Evolutionary conservation across 2,797 vertebrate species (phyloP), one percentile per base, ranked within the genome.

Genomic region (Crenuchus spilurus): DNA sequence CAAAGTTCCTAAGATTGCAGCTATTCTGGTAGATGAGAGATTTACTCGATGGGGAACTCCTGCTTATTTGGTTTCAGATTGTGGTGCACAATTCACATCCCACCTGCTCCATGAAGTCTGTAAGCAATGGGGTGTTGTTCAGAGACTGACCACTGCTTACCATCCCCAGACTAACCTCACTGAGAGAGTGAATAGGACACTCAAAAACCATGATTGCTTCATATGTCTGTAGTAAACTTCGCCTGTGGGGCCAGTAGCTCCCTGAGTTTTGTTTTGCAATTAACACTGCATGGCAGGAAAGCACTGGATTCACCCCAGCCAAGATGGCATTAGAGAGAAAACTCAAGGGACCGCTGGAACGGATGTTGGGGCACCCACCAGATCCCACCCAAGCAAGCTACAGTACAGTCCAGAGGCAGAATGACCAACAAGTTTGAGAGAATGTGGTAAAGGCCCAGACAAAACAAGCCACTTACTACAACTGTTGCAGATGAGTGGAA

Each of bases 361-460:
- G 20, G 26, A 2, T 39, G 8, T 11, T 62, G 41, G 14, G 18
- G 11, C 37, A 26, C 24, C 20, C 58, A 24, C 37, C 37, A 4
- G 24, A 41, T 10, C 37, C 60, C 16, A 10, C 10, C 1, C 1
- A n/a, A 16, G 35, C 22, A 3, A 9, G 13, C 1, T 64, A 31
- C 1, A 44, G 22, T 1, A 37, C 9, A 0, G 28, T 64, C 6
- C 14, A 46, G 4, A 46, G 16, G n/a, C 61, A 64, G 2, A 11
- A 46, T 7, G 28, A 18, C 8, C 18, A 13, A 2, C 20, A 10
- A 6, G 60, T 42, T 6, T 13, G 22, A n/a, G 26, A 18, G 39
- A 46, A 64, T 64, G 61, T 62, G 35, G 24, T 44, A 10, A 1
- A 7, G n/a, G 61, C 61, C 46, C 61, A 44, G 41, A 24, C 18